These are phyloP conservation scores for Scalopus aquaticus DNA, from an alignment of 2,113 vertebrate species.

Conservation along the genomic window DNA sequence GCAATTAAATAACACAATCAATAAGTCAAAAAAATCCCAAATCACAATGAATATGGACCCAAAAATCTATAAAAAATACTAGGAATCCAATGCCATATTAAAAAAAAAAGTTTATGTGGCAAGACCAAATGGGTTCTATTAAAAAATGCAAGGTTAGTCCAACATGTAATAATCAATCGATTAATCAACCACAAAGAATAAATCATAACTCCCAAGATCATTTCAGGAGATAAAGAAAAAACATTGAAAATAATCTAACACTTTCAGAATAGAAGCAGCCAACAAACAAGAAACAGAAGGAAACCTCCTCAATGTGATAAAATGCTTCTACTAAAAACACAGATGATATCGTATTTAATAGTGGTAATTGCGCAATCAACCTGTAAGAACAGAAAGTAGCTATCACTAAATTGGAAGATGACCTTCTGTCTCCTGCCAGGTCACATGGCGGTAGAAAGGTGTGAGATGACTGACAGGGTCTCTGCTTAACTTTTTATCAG, in stretches of 20 bases:
- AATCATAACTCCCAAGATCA: neutral
- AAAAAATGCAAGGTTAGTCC: neutral
- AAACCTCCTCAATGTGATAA: neutral
- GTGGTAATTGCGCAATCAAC: neutral
- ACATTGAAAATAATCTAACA: neutral
- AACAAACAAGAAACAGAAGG: neutral
- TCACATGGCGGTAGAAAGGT: neutral
- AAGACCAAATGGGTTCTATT: neutral
- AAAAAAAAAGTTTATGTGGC: neutral
- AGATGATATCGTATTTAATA: neutral
- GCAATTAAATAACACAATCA: neutral
- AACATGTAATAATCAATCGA: neutral
- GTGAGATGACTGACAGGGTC: neutral
- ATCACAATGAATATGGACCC: neutral
- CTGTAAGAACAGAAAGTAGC: neutral
- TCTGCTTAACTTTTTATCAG: neutral
- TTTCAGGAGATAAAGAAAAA: neutral
- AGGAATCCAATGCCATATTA: neutral
- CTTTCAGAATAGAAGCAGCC: neutral
- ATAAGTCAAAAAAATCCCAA: neutral
- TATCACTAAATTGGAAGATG: neutral
- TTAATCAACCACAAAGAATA: neutral
- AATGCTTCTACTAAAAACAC: neutral
- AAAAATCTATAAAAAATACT: neutral
- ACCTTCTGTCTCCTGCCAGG: neutral